Percentiles rank a stretch among this genome's conserved stretches.
Evolutionary conservation across 1,140 invertebrate species (phyloP).

Genomic region (Drosophila malerkotliana): DNA sequence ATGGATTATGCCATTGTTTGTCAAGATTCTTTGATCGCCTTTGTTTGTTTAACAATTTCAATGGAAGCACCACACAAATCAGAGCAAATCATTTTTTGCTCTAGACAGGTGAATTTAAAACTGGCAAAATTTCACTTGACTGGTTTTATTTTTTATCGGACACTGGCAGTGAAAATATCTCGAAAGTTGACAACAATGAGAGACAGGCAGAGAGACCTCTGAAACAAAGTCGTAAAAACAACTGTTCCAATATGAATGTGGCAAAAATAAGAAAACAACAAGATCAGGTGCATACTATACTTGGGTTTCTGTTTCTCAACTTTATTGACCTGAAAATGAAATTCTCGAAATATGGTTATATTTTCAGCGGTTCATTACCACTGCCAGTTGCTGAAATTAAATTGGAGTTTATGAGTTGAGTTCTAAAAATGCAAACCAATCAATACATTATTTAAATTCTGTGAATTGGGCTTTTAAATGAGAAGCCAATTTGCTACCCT

Average conservation of each 20-base stretch:
- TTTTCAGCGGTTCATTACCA: conserved; percentile 15
- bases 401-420: background rate
- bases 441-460: conserved; percentile 3
- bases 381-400: conserved; percentile 1
- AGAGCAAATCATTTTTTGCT: conserved; percentile 35
- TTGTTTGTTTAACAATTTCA: conserved; percentile 19
- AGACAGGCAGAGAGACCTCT: conserved; percentile 6
- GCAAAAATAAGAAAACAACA: conserved; percentile 43
- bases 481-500: conserved; percentile 9
- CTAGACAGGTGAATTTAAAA: conserved; percentile 13
- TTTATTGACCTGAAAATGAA: conserved; percentile 53
- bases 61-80: conserved; percentile 22
- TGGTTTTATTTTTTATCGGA: conserved; percentile 33
- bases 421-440: background rate
- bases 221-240: conserved; percentile 58
- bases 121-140: conserved; percentile 30
- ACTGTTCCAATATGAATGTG: conserved; percentile 67
- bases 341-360: conserved; percentile 24
- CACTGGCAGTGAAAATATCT: conserved; percentile 37
- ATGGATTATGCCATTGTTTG: conserved; percentile 25
- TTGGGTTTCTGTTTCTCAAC: conserved; percentile 42
- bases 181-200: conserved; percentile 38
- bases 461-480: background rate
- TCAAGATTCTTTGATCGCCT: conserved; percentile 18
- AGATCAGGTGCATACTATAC: conserved; percentile 26